phyloP scores from a whole-genome alignment of 2,113 vertebrate species.

The Marmota flaviventris region DNA sequence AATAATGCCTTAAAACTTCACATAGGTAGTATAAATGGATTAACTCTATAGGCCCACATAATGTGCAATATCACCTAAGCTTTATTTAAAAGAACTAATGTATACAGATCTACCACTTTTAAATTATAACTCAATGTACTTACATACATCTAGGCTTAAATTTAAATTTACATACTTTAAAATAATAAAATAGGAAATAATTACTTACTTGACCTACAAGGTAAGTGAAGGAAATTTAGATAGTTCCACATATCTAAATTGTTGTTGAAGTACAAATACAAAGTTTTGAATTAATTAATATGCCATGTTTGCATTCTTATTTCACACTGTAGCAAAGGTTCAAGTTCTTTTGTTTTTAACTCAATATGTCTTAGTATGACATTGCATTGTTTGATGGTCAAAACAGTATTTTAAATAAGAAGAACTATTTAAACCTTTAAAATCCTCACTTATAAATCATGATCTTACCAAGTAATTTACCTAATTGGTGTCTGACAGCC shows the following conservation, averaged over 20 bases:
- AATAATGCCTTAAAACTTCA: not conserved
- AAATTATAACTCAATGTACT: constrained; percentile 3
- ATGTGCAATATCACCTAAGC: not conserved
- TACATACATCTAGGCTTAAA: not conserved
- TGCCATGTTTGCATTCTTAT: not conserved
- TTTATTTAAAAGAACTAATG: not conserved
- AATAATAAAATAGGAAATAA: not conserved
- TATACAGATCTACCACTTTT: not conserved
- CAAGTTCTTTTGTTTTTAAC: no score
- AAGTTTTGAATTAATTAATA: not conserved
- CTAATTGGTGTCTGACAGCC: no score
- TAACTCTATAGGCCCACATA: not conserved
- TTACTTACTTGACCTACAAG: not conserved
- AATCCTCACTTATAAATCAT: no score
- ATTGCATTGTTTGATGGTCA: no score
- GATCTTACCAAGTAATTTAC: no score
- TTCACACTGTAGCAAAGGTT: not conserved
- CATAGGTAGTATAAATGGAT: not conserved
- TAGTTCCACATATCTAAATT: not conserved
- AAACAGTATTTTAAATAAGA: no score
- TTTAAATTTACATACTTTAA: not conserved
- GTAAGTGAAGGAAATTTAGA: not conserved
- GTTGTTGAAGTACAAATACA: not conserved
- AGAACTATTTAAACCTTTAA: no score
- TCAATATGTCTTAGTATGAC: no score